phyloP scores from a whole-genome alignment of 2,797 vertebrate species.

The Lerista edwardsae region DNA sequence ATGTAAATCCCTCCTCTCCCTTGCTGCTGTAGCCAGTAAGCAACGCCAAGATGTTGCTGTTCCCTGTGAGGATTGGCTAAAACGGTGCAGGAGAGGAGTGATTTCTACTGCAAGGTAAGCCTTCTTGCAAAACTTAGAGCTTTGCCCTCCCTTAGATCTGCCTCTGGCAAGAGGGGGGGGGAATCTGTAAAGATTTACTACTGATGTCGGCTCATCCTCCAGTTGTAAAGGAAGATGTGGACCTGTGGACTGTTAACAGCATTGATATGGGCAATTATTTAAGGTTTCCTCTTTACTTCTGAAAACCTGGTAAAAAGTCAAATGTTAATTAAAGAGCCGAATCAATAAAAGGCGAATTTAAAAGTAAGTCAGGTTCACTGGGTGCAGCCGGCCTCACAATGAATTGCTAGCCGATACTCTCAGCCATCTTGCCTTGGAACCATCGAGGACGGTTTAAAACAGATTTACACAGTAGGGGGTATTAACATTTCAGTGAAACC shows the following conservation, averaged over 20 bases:
- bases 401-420: conserved; percentile 52
- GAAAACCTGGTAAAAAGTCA: conserved; percentile 34
- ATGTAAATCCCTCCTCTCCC: too few species aligned
- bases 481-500: conserved; percentile 61
- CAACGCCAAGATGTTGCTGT: too few species aligned
- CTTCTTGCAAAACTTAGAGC: too few species aligned
- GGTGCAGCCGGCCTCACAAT: conserved; percentile 48
- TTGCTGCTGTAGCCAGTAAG: too few species aligned
- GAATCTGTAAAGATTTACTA: conserved; percentile 48
- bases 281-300: conserved; percentile 32
- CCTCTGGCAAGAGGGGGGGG: too few species aligned
- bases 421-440: conserved; percentile 32
- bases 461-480: conserved; percentile 57
- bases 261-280: conserved; percentile 52
- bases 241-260: conserved; percentile 36
- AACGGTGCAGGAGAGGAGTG: too few species aligned
- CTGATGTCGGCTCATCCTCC: conserved; percentile 37
- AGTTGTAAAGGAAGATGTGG: conserved; percentile 10
- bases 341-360: conserved; percentile 55
- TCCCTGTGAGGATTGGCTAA: too few species aligned
- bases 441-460: conserved; percentile 58
- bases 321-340: conserved; percentile 60
- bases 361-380: conserved; percentile 51
- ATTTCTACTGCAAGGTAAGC: too few species aligned
- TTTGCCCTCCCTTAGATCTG: too few species aligned